Evolutionary conservation across 2,888 invertebrate species (phyloP).

Genomic region (Mongoloraphidia duomilia): DNA sequence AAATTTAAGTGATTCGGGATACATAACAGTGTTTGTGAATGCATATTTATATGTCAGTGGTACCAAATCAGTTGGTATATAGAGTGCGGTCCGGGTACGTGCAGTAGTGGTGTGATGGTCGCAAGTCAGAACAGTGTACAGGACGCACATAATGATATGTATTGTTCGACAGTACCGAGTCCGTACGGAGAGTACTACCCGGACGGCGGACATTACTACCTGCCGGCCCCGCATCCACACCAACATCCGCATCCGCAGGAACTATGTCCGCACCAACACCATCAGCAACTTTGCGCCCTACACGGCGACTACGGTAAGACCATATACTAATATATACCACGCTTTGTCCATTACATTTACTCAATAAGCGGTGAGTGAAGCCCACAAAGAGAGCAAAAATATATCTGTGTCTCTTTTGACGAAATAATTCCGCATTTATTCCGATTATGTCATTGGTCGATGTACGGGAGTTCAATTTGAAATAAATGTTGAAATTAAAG

Average conservation of each 20-base stretch:
- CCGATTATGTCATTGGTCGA: too few species aligned
- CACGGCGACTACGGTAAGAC: constrained; percentile 62
- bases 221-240: constrained; percentile 20
- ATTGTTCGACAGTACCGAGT: constrained; percentile 27
- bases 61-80: not conserved
- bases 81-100: not conserved
- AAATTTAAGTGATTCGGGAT: too few species aligned
- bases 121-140: constrained; percentile 29
- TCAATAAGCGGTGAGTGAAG: too few species aligned
- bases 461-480: too few species aligned
- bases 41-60: too few species aligned
- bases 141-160: constrained; percentile 30
- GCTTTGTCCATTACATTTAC: not conserved
- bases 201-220: constrained; percentile 33
- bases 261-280: constrained; percentile 51
- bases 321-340: too few species aligned
- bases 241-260: constrained; percentile 23
- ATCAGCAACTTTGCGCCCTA: constrained; percentile 51
- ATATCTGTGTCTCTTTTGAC: too few species aligned
- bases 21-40: too few species aligned
- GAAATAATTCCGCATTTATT: too few species aligned
- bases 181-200: constrained; percentile 43
- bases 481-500: too few species aligned
- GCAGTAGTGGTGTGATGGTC: constrained; percentile 26
- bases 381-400: too few species aligned